Base-by-base conservation (phyloP, 2,888 invertebrate species). In the Coleophora deauratella region DNA sequence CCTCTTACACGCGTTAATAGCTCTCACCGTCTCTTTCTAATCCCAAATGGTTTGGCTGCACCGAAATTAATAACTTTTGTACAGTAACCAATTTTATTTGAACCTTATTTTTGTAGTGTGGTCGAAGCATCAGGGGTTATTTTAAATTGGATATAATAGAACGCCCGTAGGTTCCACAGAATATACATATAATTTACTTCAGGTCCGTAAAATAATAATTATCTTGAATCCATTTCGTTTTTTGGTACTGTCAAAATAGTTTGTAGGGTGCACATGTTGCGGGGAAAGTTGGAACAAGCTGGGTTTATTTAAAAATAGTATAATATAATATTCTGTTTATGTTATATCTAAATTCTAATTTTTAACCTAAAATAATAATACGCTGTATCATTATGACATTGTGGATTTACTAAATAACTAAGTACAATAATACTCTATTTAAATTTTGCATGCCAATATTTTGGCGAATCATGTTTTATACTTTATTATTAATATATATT, bases 141-240 rank as follows among this genome's bases (percentile, higher is more conserved):
- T 3, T 30, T 37, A 28, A 1, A 9, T 14, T 37, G 37, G 38
- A 10, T 9, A 11, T 40, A 31, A 30, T 40, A 39, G 42, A 37
- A 43, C 43, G 35, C 38, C 42, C 31, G 45, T 35, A 42, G 36
- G 21, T 21, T 21, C 21, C 21, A 21, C 21, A 21, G 21, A 35
- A 21, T 21, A 45, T 41, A 38, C 42, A 46, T 46, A 46, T 49
- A 49, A 49, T 49, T 46, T 44, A 41, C 44, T 45, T 38, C 31
- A 37, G 9, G 31, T 28, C 44, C 46, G 47, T 50, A 44, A 50
- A 47, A 45, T 50, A 47, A 47, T 50, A 45, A 50, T 50, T 47
- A 47, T 42, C 38, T 44, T 42, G 32, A 43, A 31, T 41, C 33
- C 9, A 34, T 42, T 45, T 45, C 34, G 28, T 41, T 45, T 48